Evolutionary conservation across 2,888 invertebrate species (phyloP).

Genomic region (Odontocolon sp.): DNA sequence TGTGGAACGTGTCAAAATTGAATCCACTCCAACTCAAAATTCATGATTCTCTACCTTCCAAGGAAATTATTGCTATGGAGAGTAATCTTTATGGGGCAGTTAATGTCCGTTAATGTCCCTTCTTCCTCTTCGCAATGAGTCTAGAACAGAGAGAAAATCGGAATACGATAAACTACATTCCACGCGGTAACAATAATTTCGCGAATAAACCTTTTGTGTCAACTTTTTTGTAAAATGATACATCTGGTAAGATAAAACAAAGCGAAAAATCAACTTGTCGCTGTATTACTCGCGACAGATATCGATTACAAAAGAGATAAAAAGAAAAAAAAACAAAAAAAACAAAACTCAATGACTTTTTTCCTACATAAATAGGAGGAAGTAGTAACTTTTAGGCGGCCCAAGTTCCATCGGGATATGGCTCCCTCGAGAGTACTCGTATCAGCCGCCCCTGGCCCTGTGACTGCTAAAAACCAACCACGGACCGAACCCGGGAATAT

Average conservation of each 20-base stretch:
- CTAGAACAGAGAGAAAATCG: constrained; percentile 44
- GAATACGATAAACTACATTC: constrained; percentile 5
- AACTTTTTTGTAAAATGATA: no score
- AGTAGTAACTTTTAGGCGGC: neutral
- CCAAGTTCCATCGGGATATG: neutral
- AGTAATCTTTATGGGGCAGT: constrained; percentile 6
- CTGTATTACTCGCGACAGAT: neutral
- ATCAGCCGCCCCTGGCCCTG: constrained; percentile 67
- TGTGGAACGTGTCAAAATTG: no score
- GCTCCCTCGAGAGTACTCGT: neutral
- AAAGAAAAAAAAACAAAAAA: no score
- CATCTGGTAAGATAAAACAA: no score
- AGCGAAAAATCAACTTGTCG: no score
- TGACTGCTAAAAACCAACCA: constrained; percentile 67
- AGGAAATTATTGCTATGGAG: neutral
- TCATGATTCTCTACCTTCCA: neutral
- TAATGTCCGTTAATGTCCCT: constrained; percentile 32
- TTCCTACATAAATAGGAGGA: neutral
- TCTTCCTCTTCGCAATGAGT: constrained; percentile 37
- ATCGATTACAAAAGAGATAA: constrained; percentile 1
- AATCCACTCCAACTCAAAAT: no score
- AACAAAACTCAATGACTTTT: no score
- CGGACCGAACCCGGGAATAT: constrained; percentile 57
- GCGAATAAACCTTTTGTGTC: no score
- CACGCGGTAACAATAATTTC: no score